phyloP scores from a whole-genome alignment of 2,113 vertebrate genomes.

The Dunckerocampus dactyliophorus region DNA sequence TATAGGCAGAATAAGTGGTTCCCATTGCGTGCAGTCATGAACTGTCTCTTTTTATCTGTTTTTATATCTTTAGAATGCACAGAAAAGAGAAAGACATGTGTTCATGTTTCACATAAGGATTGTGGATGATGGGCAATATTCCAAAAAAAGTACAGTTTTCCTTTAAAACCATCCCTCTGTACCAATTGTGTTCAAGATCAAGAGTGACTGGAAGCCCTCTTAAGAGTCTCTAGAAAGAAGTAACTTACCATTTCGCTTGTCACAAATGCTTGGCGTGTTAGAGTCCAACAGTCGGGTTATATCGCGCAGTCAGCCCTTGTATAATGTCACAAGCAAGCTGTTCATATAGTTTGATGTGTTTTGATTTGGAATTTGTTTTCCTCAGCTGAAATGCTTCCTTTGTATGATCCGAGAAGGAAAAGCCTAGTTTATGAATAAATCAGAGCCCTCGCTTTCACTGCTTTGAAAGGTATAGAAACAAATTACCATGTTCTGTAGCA shows the following conservation, averaged over 20 bases:
- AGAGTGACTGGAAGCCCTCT: slow-evolving; percentile 13
- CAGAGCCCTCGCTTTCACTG: slow-evolving; percentile 56
- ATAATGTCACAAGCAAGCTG: slow-evolving; percentile 18
- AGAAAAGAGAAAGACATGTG: too few species aligned
- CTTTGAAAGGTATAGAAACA: slow-evolving; percentile 57
- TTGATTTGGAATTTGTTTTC: slow-evolving; percentile 57
- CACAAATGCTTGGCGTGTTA: slow-evolving; percentile 6
- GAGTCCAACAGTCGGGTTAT: slow-evolving; percentile 14
- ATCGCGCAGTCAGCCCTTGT: slow-evolving; percentile 16
- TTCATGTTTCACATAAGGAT: too few species aligned
- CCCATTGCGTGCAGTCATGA: too few species aligned
- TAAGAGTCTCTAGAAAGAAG: background rate
- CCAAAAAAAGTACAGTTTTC: too few species aligned
- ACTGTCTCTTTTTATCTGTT: too few species aligned
- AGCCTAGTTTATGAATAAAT: slow-evolving; percentile 69
- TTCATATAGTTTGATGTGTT: slow-evolving; percentile 58
- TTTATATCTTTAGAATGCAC: too few species aligned
- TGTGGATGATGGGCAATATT: too few species aligned
- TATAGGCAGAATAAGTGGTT: too few species aligned
- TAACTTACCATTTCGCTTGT: background rate
- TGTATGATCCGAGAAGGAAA: slow-evolving; percentile 53
- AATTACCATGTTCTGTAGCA: slow-evolving; percentile 60
- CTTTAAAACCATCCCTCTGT: slow-evolving; percentile 2
- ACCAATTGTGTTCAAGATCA: slow-evolving; percentile 25
- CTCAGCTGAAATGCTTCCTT: slow-evolving; percentile 50